A percentile compares a stretch with the other conserved stretches of the same genome.
Conservation (phyloP, 2,888 invertebrate species). For the Incurvaria masculella region DNA sequence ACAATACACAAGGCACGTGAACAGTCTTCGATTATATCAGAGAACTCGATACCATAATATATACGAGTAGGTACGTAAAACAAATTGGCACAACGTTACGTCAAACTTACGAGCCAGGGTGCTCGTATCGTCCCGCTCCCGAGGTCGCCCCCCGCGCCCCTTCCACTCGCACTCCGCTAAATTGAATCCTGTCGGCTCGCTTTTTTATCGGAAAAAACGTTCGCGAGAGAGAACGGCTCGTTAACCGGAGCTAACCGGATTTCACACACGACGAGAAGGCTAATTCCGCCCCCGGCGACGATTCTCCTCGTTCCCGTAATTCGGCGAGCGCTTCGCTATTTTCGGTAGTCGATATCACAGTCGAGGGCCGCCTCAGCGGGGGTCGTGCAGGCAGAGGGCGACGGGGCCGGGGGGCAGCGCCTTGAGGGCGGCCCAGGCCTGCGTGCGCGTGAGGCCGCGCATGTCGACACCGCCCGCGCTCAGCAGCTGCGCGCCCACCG, state of each 20-base stretch:
- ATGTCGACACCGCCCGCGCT: slow-evolving; percentile 80
- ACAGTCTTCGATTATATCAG: neutral
- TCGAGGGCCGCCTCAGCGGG: slow-evolving; percentile 13
- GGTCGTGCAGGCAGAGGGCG: slow-evolving; percentile 52
- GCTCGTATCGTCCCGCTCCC: too few species aligned
- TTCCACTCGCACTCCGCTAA: slow-evolving; percentile 22
- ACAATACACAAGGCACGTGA: neutral
- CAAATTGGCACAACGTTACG: neutral
- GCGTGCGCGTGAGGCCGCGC: slow-evolving; percentile 83
- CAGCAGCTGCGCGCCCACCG: slow-evolving; percentile 84
- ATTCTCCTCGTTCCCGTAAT: neutral
- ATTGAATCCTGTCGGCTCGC: slow-evolving; percentile 27
- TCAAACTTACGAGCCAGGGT: neutral
- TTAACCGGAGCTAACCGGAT: neutral
- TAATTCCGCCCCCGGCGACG: neutral
- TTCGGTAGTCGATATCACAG: neutral
- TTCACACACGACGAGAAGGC: neutral
- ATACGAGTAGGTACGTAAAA: neutral
- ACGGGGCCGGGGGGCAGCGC: slow-evolving; percentile 84
- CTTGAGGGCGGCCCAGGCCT: slow-evolving; percentile 93
- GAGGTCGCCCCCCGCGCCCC: too few species aligned
- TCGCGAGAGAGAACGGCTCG: neutral
- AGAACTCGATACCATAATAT: neutral
- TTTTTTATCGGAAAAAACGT: slow-evolving; percentile 17
- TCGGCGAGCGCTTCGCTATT: neutral